Percentiles rank a stretch among this genome's conserved stretches.
These are phyloP conservation scores for Cephalopholis sonnerati DNA, from an alignment of 2,113 vertebrate species.

Conservation along the genomic window DNA sequence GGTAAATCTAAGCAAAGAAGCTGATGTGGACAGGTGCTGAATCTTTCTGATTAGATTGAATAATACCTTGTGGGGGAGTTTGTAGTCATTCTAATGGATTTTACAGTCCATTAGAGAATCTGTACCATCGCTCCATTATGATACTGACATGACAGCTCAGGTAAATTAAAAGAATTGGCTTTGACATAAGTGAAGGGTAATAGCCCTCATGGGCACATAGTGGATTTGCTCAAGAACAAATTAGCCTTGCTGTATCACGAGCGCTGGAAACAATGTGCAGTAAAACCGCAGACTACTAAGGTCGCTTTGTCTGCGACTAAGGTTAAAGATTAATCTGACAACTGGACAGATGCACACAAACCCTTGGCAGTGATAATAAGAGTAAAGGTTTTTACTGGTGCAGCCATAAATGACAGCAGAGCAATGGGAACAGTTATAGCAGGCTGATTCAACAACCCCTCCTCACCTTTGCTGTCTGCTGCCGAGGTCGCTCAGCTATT, in stretches of 20 bases:
- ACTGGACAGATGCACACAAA: conserved; percentile 23
- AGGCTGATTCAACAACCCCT: conserved; percentile 6
- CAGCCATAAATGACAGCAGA: conserved; percentile 35
- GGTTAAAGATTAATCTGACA: conserved; percentile 54
- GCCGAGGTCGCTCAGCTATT: conserved; percentile 33
- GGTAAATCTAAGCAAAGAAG: conserved; percentile 27
- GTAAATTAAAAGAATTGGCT: conserved; percentile 53
- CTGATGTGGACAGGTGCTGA: conserved; percentile 32
- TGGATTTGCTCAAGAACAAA: conserved; percentile 21
- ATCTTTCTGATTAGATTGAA: conserved; percentile 47
- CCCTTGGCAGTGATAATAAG: conserved; percentile 25
- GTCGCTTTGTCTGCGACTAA: conserved; percentile 6
- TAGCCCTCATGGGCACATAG: conserved; percentile 31
- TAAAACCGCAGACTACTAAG: conserved; percentile 25
- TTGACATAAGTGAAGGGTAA: conserved; percentile 52
- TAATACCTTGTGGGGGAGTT: conserved; percentile 50
- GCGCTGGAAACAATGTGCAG: conserved; percentile 5
- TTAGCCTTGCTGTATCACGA: conserved; percentile 6
- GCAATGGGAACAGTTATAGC: conserved; percentile 10
- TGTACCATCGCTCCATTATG: conserved; percentile 26
- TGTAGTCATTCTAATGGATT: conserved; percentile 50
- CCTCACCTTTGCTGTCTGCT: conserved; percentile 43
- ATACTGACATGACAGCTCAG: conserved; percentile 53
- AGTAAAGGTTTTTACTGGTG: conserved; percentile 23
- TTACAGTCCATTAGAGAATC: conserved; percentile 60